A percentile compares a stretch with the other conserved stretches of the same genome.
These are phyloP conservation scores for Heliconius sara DNA, from an alignment of 2,888 invertebrate genomes.

Conservation along the genomic window DNA sequence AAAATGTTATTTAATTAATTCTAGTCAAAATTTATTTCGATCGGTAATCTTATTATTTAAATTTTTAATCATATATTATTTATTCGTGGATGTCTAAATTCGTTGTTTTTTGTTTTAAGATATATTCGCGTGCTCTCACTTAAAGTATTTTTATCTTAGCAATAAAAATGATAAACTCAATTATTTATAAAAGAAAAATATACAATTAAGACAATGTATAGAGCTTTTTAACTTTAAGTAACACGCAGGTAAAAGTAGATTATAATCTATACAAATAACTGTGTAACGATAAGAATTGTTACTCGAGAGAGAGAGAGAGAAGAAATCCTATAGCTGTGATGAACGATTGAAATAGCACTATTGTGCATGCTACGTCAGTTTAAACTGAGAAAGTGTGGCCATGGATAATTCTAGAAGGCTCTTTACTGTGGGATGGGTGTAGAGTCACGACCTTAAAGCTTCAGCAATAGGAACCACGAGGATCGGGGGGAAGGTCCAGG, in stretches of 20 bases:
- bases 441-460: background rate
- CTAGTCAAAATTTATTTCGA: conserved; percentile 80
- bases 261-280: conserved; percentile 71
- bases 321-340: conserved; percentile 83
- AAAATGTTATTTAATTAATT: conserved; percentile 64
- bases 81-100: conserved; percentile 60
- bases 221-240: conserved; percentile 82
- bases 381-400: conserved; percentile 50
- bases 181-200: conserved; percentile 78
- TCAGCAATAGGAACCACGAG: background rate
- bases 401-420: conserved; percentile 58
- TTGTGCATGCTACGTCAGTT: conserved; percentile 74
- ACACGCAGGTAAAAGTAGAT: conserved; percentile 77
- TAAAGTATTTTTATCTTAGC: conserved; percentile 72
- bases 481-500: background rate
- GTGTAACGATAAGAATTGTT: conserved; percentile 64
- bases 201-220: conserved; percentile 83
- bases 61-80: conserved; percentile 58
- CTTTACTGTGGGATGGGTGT: conserved; percentile 53
- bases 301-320: conserved; percentile 62
- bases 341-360: conserved; percentile 73
- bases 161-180: conserved; percentile 83
- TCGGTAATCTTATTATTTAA: conserved; percentile 61
- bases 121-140: conserved; percentile 72
- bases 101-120: conserved; percentile 46